Evolutionary conservation across 1,140 invertebrate genomes (phyloP), one percentile per base, ranked within the genome.

Genomic region (Papilio glaucus): DNA sequence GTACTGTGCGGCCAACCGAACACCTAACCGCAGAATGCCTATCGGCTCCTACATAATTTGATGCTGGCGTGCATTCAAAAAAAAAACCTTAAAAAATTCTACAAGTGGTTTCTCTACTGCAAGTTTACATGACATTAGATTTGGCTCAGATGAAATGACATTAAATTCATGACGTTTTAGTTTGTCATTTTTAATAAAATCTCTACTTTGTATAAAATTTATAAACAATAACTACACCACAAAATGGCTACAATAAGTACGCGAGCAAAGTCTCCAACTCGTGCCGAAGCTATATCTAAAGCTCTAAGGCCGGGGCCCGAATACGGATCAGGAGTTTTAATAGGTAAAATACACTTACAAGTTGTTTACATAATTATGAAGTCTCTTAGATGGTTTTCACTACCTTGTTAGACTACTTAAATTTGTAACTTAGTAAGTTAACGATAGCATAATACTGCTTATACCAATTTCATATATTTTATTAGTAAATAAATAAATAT

Each of bases 181-280:
- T 61, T 37, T 37, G 29, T 15, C 29, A 61, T 8, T 9, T 61
- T 33, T 37, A n/a, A 37, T n/a, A 8, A 61, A 61, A 61, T 33
- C 7, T 57, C 15, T 37, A 15, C 5, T 15, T 61, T 61, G 13
- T 61, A 33, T n/a, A 33, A 37, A 57, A 8, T 33, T 75, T 61
- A 73, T 33, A 73, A 61, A 21, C 12, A 61, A n/a, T 33, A 61
- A 61, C 4, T 41, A 6, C 6, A 33, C 13, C 1, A 37, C 12
- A 13, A 57, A 57, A 80, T 85, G 78, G 18, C 82, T 39, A 84
- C 80, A 42, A 79, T 89, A 42, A 84, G 67, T 26, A 86, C 88
- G 0, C 75, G 90, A 62, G 57, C 86, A 0, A 88, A 87, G 61
- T 92, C 90, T n/a, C 90, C 90, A 6, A 84, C 80, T 3, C 83